Evolutionary conservation across 2,797 vertebrate genomes (phyloP).

Genomic region (Staurois parvus): DNA sequence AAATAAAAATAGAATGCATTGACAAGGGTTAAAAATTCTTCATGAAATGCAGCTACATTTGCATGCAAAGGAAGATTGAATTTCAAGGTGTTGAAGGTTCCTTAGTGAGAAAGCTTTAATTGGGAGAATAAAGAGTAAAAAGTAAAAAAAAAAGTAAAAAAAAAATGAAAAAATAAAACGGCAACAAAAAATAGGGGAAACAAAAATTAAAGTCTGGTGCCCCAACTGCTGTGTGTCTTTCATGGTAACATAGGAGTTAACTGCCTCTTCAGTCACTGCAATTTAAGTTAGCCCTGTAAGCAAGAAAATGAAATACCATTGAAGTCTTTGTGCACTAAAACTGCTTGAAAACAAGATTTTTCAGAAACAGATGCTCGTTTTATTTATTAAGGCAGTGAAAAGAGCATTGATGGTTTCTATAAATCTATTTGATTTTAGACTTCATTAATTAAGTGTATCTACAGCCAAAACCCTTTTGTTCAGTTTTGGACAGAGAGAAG

Average conservation of each 20-base stretch:
- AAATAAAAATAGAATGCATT: conserved; percentile 87
- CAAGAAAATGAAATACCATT: conserved; percentile 97
- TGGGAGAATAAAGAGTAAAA: conserved; percentile 71
- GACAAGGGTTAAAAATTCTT: conserved; percentile 90
- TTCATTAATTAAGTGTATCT: background rate
- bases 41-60: conserved; percentile 91
- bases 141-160: conserved; percentile 61
- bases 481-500: background rate
- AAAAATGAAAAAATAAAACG: conserved; percentile 53
- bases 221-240: conserved; percentile 86
- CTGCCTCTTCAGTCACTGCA: conserved; percentile 98
- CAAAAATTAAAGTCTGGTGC: conserved; percentile 71
- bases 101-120: conserved; percentile 92
- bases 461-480: background rate
- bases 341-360: conserved; percentile 81
- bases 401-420: background rate
- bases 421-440: background rate
- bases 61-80: conserved; percentile 88
- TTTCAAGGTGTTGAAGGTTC: conserved; percentile 75
- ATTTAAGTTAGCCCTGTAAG: conserved; percentile 99
- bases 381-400: conserved; percentile 6
- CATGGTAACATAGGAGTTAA: conserved; percentile 94
- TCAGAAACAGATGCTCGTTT: background rate
- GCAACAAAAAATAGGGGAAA: background rate
- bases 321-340: conserved; percentile 87